Evolutionary conservation across 2,797 vertebrate genomes (phyloP).

Genomic region (Alosa sapidissima): DNA sequence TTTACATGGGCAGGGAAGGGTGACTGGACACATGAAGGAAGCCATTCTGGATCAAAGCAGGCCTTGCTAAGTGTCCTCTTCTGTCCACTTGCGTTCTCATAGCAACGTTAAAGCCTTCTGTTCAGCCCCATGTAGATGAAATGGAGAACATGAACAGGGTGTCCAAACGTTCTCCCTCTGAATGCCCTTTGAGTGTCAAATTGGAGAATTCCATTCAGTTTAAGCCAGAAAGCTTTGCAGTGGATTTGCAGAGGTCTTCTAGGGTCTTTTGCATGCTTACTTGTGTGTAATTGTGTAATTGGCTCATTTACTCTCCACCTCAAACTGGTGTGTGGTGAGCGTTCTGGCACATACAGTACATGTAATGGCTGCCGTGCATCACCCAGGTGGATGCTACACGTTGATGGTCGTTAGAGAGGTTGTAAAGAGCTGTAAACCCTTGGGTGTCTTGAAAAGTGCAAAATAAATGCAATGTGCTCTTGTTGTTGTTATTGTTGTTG

Average conservation of each 20-base stretch:
- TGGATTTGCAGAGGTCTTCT: too few species aligned
- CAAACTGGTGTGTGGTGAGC: too few species aligned
- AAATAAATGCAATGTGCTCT: too few species aligned
- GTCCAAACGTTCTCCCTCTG: not conserved
- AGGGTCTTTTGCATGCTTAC: not conserved
- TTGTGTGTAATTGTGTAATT: too few species aligned
- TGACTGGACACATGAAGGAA: not conserved
- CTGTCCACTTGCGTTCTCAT: not conserved
- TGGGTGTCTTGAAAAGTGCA: too few species aligned
- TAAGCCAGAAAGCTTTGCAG: not conserved
- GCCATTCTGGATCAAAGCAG: not conserved
- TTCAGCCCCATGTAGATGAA: not conserved
- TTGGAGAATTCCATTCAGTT: not conserved
- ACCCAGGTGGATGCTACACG: too few species aligned
- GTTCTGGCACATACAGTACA: too few species aligned
- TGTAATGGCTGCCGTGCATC: too few species aligned
- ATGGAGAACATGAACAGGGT: not conserved
- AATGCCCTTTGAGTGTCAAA: not conserved
- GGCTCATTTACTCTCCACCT: too few species aligned
- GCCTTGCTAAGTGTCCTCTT: not conserved
- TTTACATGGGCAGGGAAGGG: not conserved
- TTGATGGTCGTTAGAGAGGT: too few species aligned
- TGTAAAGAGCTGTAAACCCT: too few species aligned
- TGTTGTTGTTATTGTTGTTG: too few species aligned
- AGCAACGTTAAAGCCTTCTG: not conserved